Conservation (phyloP, 2,888 invertebrate genomes). For the Nezara viridula region DNA sequence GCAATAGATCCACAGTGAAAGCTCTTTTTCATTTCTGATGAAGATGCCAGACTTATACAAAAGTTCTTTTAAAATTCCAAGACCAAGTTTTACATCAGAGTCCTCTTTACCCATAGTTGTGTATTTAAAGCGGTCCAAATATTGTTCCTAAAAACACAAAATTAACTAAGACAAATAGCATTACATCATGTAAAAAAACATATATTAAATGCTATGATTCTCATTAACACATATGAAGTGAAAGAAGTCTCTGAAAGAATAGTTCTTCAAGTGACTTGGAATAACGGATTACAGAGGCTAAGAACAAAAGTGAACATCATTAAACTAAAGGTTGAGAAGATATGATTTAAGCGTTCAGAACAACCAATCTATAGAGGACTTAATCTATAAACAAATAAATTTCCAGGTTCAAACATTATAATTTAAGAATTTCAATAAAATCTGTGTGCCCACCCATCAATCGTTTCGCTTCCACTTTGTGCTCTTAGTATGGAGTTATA, state of each 20-base stretch:
- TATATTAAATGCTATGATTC: neutral
- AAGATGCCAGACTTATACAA: conserved; percentile 53
- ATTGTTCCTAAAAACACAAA: conserved; percentile 32
- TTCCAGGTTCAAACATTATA: no score
- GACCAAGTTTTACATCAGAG: neutral
- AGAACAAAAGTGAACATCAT: no score
- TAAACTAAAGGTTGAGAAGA: no score
- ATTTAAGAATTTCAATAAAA: no score
- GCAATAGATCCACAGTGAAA: conserved; percentile 61
- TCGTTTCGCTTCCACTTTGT: no score
- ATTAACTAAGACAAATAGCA: neutral
- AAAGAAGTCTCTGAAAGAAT: neutral
- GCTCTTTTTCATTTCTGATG: conserved; percentile 55
- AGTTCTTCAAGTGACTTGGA: neutral
- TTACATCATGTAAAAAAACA: neutral
- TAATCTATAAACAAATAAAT: no score
- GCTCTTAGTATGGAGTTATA: no score
- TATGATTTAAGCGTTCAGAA: no score
- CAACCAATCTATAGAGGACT: no score
- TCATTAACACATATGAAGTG: neutral
- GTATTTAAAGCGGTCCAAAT: conserved; percentile 27
- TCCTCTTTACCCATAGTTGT: conserved; percentile 27
- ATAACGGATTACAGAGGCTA: no score
- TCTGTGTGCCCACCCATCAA: no score
- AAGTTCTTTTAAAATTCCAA: conserved; percentile 51